Conservation (phyloP, 2,113 vertebrate species). For the Crotalus viridis region DNA sequence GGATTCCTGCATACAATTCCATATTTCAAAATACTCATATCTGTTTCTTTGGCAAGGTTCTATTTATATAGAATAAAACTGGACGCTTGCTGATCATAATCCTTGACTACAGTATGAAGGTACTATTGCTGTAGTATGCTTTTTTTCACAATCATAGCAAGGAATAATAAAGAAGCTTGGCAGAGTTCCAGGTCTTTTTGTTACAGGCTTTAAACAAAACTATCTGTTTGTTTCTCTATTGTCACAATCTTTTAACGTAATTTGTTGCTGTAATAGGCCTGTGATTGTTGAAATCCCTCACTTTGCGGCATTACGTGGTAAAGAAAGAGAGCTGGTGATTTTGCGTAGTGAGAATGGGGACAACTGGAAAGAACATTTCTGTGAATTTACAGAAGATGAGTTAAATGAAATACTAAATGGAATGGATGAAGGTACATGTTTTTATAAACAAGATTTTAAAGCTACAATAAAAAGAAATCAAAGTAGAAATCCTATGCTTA, state of each 20-base stretch:
- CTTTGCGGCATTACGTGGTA: constrained; percentile 92
- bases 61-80: constrained; percentile 24
- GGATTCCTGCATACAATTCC: constrained; percentile 60
- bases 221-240: constrained; percentile 48
- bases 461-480: neutral
- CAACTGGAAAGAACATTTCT: constrained; percentile 97
- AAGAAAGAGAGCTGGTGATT: constrained; percentile 93
- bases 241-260: constrained; percentile 53
- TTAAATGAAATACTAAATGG: constrained; percentile 95
- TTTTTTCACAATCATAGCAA: constrained; percentile 23
- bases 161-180: constrained; percentile 32
- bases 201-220: constrained; percentile 67
- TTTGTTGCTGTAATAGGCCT: constrained; percentile 79
- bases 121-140: constrained; percentile 6
- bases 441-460: neutral
- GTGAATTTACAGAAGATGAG: constrained; percentile 91
- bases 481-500: neutral
- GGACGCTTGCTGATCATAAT: constrained; percentile 30
- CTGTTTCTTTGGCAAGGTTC: constrained; percentile 27
- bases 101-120: constrained; percentile 23
- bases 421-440: constrained; percentile 89
- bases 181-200: constrained; percentile 79
- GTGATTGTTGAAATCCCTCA: constrained; percentile 99
- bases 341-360: constrained; percentile 94
- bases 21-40: constrained; percentile 49